A percentile compares a stretch with the other conserved stretches of the same genome.
These are phyloP conservation scores for Megalurothrips usitatus DNA, from an alignment of 2,888 invertebrate genomes.

Conservation along the genomic window DNA sequence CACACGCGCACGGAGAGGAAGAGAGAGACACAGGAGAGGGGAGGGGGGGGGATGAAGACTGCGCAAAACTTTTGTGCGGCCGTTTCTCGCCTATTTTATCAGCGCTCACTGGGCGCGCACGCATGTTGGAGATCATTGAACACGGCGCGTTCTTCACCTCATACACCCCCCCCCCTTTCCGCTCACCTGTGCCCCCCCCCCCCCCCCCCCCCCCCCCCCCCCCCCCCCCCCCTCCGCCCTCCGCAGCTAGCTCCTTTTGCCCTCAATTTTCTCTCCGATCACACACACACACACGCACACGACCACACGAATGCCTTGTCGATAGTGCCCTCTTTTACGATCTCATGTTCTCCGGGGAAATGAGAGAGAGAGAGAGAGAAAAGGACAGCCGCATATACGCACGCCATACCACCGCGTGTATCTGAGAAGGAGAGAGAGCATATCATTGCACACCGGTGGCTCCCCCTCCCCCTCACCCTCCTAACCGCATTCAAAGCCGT, in stretches of 20 bases:
- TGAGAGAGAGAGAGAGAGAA: not conserved
- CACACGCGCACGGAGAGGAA: no score
- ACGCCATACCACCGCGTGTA: not conserved
- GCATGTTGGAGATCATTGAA: no score
- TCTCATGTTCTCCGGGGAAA: not conserved
- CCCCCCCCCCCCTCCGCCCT: not conserved
- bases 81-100: conserved; percentile 1
- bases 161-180: not conserved
- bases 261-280: not conserved
- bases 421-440: not conserved
- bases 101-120: no score
- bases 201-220: not conserved
- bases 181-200: not conserved
- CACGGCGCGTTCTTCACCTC: not conserved
- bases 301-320: not conserved
- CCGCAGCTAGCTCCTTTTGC: no score
- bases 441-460: no score
- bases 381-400: not conserved
- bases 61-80: not conserved
- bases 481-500: no score
- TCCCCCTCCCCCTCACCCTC: no score
- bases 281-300: not conserved
- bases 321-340: not conserved
- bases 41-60: not conserved
- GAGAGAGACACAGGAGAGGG: no score